Evolutionary conservation across 2,888 invertebrate species (phyloP).

Genomic region (Stegana nigrithorax): DNA sequence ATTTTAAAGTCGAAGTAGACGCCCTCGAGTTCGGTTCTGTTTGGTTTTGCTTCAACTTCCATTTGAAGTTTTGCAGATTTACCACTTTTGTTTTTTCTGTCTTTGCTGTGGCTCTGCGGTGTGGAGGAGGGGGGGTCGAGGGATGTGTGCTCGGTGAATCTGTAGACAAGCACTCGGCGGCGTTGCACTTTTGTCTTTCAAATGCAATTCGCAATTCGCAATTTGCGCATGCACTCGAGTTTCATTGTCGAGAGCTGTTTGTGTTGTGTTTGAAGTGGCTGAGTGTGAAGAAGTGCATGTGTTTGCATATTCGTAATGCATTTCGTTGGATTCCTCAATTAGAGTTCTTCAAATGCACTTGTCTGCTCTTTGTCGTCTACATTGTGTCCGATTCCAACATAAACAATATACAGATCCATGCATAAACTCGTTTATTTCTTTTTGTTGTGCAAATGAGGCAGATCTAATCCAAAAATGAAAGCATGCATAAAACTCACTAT

Average conservation of each 20-base stretch:
- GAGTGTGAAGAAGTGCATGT: not conserved
- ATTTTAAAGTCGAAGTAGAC: too few relatives aligned
- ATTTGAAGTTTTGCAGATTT: conserved; percentile 5
- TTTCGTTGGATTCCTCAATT: not conserved
- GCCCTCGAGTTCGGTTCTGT: too few relatives aligned
- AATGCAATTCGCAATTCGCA: not conserved
- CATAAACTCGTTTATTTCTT: too few relatives aligned
- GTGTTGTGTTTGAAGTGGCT: not conserved
- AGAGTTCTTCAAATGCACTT: too few relatives aligned
- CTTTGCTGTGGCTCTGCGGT: not conserved
- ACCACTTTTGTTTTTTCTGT: not conserved
- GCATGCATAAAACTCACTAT: too few relatives aligned
- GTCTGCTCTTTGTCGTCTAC: too few relatives aligned
- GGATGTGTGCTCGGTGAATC: too few relatives aligned
- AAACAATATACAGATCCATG: too few relatives aligned
- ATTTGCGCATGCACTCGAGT: not conserved
- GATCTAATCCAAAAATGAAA: too few relatives aligned
- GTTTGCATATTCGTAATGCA: conserved; percentile 9
- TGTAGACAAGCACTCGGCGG: not conserved
- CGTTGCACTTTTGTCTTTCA: conserved; percentile 8
- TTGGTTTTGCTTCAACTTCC: not conserved
- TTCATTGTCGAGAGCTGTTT: not conserved
- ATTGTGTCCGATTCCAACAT: too few relatives aligned
- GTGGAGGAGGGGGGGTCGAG: not conserved
- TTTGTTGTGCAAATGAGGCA: too few relatives aligned